Evolutionary conservation across 2,797 vertebrate genomes (phyloP).

Genomic region (Euphonia xanthogaster): DNA sequence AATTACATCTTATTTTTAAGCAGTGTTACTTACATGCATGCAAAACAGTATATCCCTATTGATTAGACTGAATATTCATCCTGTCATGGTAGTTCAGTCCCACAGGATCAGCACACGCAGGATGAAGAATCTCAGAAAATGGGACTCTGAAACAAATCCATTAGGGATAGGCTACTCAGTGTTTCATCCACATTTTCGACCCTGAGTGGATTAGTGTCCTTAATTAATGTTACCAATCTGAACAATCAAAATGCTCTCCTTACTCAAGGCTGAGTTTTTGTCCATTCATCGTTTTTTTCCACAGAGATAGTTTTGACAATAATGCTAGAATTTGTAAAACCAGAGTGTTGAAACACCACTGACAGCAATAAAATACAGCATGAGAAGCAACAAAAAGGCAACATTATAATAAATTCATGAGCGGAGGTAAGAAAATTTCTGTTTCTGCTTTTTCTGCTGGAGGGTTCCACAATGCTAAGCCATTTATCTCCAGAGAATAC

Average conservation of each 20-base stretch:
- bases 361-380: neutral
- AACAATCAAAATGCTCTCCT: neutral
- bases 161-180: neutral
- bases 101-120: neutral
- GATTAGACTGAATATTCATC: neutral
- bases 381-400: neutral
- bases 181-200: neutral
- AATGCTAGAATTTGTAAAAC: neutral
- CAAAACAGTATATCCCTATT: neutral
- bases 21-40: neutral
- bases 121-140: neutral
- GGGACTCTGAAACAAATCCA: neutral
- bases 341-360: neutral
- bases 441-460: neutral
- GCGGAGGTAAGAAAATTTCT: neutral
- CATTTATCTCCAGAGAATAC: neutral
- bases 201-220: neutral
- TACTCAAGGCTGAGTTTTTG: neutral
- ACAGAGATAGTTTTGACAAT: neutral
- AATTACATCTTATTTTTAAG: neutral
- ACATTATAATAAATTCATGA: neutral
- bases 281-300: neutral
- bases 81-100: neutral
- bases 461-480: neutral
- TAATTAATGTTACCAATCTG: fast-evolving